Evolutionary conservation across 2,888 invertebrate species (phyloP).

Genomic region (Acronicta alni): DNA sequence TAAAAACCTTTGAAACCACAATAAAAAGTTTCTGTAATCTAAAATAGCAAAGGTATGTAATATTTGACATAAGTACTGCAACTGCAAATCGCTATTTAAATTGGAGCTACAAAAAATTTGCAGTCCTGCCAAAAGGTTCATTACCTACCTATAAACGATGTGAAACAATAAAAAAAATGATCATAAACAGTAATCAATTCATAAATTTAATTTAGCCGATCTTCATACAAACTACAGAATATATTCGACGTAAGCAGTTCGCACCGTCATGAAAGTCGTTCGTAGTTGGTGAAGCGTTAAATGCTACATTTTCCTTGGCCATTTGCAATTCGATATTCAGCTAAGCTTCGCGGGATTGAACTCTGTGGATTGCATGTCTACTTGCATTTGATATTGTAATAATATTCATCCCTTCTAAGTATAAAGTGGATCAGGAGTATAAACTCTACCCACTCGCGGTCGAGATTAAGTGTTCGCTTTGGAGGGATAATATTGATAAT

Average conservation of each 20-base stretch:
- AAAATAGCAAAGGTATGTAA: too few species aligned
- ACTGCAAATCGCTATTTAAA: not conserved
- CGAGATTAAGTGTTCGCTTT: constrained; percentile 46
- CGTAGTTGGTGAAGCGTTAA: constrained; percentile 85
- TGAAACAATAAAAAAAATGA: too few species aligned
- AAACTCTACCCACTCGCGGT: constrained; percentile 40
- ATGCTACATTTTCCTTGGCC: constrained; percentile 85
- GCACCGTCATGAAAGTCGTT: constrained; percentile 74
- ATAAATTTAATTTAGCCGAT: too few species aligned
- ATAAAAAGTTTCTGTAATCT: too few species aligned
- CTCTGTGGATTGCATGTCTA: constrained; percentile 77
- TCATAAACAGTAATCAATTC: too few species aligned
- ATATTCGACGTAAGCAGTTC: constrained; percentile 65
- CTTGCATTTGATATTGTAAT: constrained; percentile 77
- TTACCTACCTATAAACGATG: too few species aligned
- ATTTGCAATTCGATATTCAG: constrained; percentile 87
- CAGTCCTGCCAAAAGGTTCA: too few species aligned
- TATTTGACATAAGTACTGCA: too few species aligned
- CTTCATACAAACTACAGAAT: not conserved
- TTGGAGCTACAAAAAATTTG: too few species aligned
- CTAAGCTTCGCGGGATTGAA: constrained; percentile 83
- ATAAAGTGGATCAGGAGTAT: constrained; percentile 66
- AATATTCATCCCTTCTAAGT: constrained; percentile 78
- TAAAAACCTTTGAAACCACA: too few species aligned
- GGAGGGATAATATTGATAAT: constrained; percentile 38